Base-by-base conservation (phyloP, 2,797 vertebrate genomes). In the Megaceryle alcyon region DNA sequence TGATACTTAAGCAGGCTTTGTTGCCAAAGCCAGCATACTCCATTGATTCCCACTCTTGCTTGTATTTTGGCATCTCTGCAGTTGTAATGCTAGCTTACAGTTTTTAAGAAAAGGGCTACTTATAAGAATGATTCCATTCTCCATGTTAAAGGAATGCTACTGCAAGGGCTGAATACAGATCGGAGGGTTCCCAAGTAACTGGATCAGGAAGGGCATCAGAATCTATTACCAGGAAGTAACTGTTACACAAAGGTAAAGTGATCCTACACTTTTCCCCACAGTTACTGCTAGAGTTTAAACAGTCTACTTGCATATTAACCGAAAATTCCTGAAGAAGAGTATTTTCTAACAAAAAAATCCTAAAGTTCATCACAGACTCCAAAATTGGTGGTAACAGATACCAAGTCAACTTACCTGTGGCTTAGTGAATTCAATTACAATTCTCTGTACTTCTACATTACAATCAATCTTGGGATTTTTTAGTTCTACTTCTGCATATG, bases 361-460 rank as follows among this genome's bases (percentile, higher is more conserved):
- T 14, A 12, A 1, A 75, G 33, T 4, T 85, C 29, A 73, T 48
- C 37, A 48, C 7, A 61, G 57, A 14, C 7, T 51, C 41, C 57
- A 20, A 77, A 81, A 43, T 6, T 83, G 13, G 35, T 56, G 8
- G 51, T 46, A 80, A n/a, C 6, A 12, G 23, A 71, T 12, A 56
- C 3, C 46, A 31, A 11, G 12, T 12, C 14, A n/a, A 56, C 77
- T 63, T 96, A 99, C 99, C 98, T 99, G 99, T 15, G 98, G 98
- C 84, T 98, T 99, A 49, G 98, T 99, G 95, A 99, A 98, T 95
- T 99, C 99, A 31, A 99, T 94, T 37, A 98, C 98, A 61, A 99
- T 99, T 97, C 99, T 98, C 97, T 99, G 99, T n/a, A 99, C 98
- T 97, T 99, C 99, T 77, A 99, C 97, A 51, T 98, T 98, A 70